phyloP scores from a whole-genome alignment of 2,888 invertebrate genomes.

The Lissocephala sabroskyi region DNA sequence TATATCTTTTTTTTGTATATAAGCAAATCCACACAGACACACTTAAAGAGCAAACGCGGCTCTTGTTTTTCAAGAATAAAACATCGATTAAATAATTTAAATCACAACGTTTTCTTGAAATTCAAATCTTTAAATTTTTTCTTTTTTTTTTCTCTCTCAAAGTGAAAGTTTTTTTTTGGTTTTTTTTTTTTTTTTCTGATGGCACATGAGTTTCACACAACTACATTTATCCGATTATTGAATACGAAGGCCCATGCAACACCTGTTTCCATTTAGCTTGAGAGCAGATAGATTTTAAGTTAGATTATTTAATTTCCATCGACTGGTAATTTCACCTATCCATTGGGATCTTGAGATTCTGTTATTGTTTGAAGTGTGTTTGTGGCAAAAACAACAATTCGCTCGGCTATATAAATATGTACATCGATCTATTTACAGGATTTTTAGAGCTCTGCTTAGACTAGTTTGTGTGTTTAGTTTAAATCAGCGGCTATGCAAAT shows the following conservation, averaged over 20 bases:
- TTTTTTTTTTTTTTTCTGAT: slow-evolving; percentile 24
- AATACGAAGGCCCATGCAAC: slow-evolving; percentile 8
- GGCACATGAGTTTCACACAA: slow-evolving; percentile 50
- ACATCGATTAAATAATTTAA: slow-evolving; percentile 55
- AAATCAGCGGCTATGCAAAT: slow-evolving; percentile 44
- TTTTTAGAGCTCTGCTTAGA: slow-evolving; percentile 2
- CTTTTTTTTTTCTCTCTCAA: too few species aligned
- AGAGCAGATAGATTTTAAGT: neutral
- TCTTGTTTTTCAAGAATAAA: slow-evolving; percentile 22
- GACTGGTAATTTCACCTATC: too few species aligned
- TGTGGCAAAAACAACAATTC: neutral
- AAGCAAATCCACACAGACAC: too few species aligned
- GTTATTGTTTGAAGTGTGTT: too few species aligned
- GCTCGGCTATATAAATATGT: neutral
- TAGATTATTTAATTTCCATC: slow-evolving; percentile 15
- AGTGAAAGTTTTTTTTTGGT: too few species aligned
- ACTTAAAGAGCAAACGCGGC: neutral
- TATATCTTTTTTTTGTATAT: slow-evolving; percentile 23
- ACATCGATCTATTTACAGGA: neutral
- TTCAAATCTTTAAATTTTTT: slow-evolving; percentile 19
- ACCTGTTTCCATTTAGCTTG: neutral
- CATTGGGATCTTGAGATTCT: too few species aligned
- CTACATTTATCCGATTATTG: slow-evolving; percentile 3
- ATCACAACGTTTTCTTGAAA: slow-evolving; percentile 53
- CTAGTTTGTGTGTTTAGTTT: slow-evolving; percentile 27